Percentiles rank a stretch among this genome's conserved stretches.
phyloP scores from a whole-genome alignment of 2,113 vertebrate genomes.

The Pholis gunnellus region DNA sequence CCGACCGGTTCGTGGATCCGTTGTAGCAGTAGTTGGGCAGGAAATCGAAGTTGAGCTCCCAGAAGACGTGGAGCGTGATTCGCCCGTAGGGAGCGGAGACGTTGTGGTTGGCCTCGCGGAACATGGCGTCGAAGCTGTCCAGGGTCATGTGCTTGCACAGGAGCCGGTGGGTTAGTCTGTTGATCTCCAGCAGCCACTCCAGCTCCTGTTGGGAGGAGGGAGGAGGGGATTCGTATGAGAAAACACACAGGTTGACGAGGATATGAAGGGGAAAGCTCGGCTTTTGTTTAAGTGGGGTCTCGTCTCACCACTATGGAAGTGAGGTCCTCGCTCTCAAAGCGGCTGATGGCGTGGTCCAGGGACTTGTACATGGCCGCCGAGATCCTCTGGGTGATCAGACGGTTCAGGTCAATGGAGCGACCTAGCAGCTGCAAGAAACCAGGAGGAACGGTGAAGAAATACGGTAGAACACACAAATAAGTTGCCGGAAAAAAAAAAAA shows the following conservation, averaged over 20 bases:
- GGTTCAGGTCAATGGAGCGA: constrained; percentile 97
- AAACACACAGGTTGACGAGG: too few species aligned
- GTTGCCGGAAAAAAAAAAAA: background rate
- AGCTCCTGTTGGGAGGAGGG: constrained; percentile 92
- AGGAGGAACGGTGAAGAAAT: background rate
- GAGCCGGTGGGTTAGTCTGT: constrained; percentile 95
- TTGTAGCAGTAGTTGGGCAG: constrained; percentile 99
- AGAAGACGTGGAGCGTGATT: constrained; percentile 99
- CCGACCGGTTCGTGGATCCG: constrained; percentile 96
- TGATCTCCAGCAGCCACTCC: constrained; percentile 98
- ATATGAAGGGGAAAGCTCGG: background rate
- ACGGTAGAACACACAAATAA: background rate
- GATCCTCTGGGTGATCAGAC: constrained; percentile 98
- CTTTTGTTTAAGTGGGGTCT: too few species aligned
- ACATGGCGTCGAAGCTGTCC: constrained; percentile 99
- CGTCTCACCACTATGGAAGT: constrained; percentile 96
- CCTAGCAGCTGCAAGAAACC: constrained; percentile 88
- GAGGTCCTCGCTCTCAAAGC: constrained; percentile 98
- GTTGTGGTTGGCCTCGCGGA: constrained; percentile 98
- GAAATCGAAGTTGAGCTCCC: constrained; percentile 99
- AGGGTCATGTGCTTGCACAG: constrained; percentile 97
- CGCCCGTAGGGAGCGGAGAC: constrained; percentile 98
- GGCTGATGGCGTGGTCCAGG: constrained; percentile 97
- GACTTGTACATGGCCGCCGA: constrained; percentile 99
- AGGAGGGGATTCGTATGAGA: background rate